A percentile compares a stretch with the other conserved stretches of the same genome.
Evolutionary conservation across 1,140 invertebrate species (phyloP).

Genomic region (Bombus balteatus): DNA sequence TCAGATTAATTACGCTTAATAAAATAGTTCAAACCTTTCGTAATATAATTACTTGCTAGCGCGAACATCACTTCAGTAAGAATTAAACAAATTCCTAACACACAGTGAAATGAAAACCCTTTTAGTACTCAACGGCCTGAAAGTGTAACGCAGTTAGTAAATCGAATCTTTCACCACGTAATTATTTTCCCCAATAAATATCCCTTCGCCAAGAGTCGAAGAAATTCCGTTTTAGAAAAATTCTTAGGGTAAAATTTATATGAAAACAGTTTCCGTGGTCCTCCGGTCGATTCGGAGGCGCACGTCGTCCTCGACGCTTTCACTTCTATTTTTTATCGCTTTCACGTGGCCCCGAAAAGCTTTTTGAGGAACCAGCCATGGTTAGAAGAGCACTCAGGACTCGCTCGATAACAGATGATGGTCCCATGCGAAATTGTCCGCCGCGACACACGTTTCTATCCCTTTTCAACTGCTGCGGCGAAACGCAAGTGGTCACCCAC

Average conservation of each 20-base stretch:
- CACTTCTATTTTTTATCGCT: neutral
- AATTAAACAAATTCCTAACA: neutral
- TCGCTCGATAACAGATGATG: constrained; percentile 51
- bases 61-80: no score
- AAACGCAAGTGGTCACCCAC: constrained; percentile 54
- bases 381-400: constrained; percentile 52
- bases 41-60: no score
- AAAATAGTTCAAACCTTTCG: neutral
- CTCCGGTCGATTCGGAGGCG: neutral
- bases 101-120: neutral
- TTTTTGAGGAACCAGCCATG: constrained; percentile 14
- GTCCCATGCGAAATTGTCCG: constrained; percentile 56
- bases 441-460: constrained; percentile 9
- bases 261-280: neutral
- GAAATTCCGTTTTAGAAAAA: neutral
- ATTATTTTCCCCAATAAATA: neutral
- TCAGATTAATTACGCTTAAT: neutral
- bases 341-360: constrained; percentile 34
- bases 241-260: neutral
- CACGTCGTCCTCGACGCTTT: neutral
- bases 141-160: neutral
- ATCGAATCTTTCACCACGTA: no score
- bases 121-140: neutral
- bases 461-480: constrained; percentile 5
- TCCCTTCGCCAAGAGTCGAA: neutral